phyloP scores from a whole-genome alignment of 2,888 invertebrate species.

The Caenorhabditis sp. region DNA sequence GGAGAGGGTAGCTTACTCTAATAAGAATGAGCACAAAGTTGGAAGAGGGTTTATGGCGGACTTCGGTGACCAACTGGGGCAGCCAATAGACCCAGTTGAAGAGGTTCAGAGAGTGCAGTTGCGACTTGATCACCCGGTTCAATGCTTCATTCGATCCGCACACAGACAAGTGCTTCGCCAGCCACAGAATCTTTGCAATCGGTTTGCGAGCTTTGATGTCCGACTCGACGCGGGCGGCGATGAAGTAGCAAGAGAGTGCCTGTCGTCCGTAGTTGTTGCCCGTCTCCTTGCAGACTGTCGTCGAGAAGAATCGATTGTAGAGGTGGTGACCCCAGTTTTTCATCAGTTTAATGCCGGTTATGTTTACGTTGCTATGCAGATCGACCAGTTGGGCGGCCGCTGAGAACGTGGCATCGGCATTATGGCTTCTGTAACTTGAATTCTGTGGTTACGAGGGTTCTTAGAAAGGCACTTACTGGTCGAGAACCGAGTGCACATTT shows the following conservation, averaged over 20 bases:
- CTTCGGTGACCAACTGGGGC: conserved; percentile 63
- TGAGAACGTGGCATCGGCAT: conserved; percentile 50
- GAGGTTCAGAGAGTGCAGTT: conserved; percentile 62
- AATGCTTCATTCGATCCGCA: conserved; percentile 52
- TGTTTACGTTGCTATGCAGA: background rate
- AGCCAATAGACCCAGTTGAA: conserved; percentile 76
- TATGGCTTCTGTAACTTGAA: conserved; percentile 38
- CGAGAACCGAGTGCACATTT: conserved; percentile 47
- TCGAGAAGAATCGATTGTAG: conserved; percentile 49
- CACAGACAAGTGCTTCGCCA: conserved; percentile 56
- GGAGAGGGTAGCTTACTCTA: too few species aligned
- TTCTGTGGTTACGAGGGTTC: background rate
- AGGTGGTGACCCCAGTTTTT: conserved; percentile 64
- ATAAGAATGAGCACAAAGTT: conserved; percentile 39
- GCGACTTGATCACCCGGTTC: conserved; percentile 63
- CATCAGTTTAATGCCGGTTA: conserved; percentile 29
- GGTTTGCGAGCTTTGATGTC: conserved; percentile 70
- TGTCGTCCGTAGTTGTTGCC: conserved; percentile 33
- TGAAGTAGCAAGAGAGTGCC: conserved; percentile 69
- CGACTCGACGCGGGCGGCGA: conserved; percentile 64
- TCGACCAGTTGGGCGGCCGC: conserved; percentile 57
- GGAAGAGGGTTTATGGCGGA: conserved; percentile 38
- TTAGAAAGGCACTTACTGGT: conserved; percentile 34
- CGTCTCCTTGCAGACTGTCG: conserved; percentile 33
- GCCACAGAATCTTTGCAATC: conserved; percentile 63